Base-by-base conservation (phyloP, 2,888 invertebrate species). In the Spisula subtruncata region DNA sequence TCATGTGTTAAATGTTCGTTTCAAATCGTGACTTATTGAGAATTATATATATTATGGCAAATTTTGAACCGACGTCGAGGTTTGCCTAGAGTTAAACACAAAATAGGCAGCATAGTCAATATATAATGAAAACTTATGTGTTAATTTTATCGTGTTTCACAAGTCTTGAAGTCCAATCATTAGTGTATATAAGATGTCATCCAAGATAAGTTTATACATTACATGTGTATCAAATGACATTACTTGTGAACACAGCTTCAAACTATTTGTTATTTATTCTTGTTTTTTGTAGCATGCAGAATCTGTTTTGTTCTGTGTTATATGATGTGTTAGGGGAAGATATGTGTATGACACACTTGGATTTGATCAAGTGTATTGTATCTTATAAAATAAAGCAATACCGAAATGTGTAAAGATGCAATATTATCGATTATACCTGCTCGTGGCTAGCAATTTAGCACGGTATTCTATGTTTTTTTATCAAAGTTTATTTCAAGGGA, bases 221-320 rank as follows among this genome's bases (percentile, higher is more conserved):
- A 56, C 35, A 32, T 32, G 56, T 85, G 56, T 85, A 85, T 85
- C 85, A 85, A 85, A 85, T 80, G 5, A 56, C 85, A 35, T 75
- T 41, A 32, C 35, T 75, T 32, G 75, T 79, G 75, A 51, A 85
- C 79, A 85, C 56, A 75, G 80, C 79, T 56, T 85, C 85, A 85
- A 56, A 85, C 25, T 46, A 81, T 25, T 85, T 80, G 80, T 85
- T 85, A 85, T 85, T 85, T 85, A 85, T 85, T 85, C 75, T 75
- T 75, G 75, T 75, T 75, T 41, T 41, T 85, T 56, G 85, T 85
- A 25, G 75, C 48, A 35, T 35, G 71, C 71, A 51, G 75, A 75
- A 14, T 75, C 8, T 75, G 71, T 60, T n/a, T 75, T n/a, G 51
- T 75, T 84, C 48, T 18, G 20, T 29, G 75, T 41, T 84, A 84